A percentile compares a stretch with the other conserved stretches of the same genome.
These are phyloP conservation scores for Nasonia vitripennis DNA, from an alignment of 1,140 invertebrate species.

Conservation along the genomic window DNA sequence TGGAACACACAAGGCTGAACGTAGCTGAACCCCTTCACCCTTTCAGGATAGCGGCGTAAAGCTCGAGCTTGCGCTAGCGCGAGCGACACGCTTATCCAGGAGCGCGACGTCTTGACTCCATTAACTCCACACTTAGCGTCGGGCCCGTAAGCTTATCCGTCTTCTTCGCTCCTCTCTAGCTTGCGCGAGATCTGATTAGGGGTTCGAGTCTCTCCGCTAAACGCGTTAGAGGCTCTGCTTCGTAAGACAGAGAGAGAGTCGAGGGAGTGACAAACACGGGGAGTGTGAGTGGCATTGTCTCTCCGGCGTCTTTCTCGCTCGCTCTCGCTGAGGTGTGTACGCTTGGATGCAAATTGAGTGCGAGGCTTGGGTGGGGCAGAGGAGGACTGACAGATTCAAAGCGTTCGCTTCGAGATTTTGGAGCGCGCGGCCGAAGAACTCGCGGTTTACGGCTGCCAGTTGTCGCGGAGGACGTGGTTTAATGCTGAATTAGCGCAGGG, in stretches of 20 bases:
- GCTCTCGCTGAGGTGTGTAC: constrained; percentile 44
- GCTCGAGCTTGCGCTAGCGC: constrained; percentile 1
- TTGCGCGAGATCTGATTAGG: constrained; percentile 74
- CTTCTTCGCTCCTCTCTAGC: constrained; percentile 53
- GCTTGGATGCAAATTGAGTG: constrained; percentile 73
- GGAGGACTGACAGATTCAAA: constrained; percentile 38
- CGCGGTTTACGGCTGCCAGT: neutral
- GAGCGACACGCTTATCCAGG: constrained; percentile 43
- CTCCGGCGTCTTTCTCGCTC: constrained; percentile 36
- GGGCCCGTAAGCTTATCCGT: constrained; percentile 54
- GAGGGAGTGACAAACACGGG: constrained; percentile 31
- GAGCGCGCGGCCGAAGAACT: neutral
- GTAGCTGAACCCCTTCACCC: neutral
- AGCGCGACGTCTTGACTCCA: constrained; percentile 70
- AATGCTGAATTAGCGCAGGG: neutral
- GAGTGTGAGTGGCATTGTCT: constrained; percentile 45
- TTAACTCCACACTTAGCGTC: constrained; percentile 75
- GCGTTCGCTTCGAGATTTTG: constrained; percentile 30
- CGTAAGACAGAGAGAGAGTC: constrained; percentile 39
- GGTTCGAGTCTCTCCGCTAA: constrained; percentile 74
- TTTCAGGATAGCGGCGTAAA: neutral
- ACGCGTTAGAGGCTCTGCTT: constrained; percentile 71
- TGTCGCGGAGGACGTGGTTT: neutral
- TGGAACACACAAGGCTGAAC: constrained; percentile 43
- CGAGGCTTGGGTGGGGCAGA: constrained; percentile 57